These are phyloP conservation scores for Papilio glaucus DNA, from an alignment of 1,140 invertebrate species.

Conservation along the genomic window DNA sequence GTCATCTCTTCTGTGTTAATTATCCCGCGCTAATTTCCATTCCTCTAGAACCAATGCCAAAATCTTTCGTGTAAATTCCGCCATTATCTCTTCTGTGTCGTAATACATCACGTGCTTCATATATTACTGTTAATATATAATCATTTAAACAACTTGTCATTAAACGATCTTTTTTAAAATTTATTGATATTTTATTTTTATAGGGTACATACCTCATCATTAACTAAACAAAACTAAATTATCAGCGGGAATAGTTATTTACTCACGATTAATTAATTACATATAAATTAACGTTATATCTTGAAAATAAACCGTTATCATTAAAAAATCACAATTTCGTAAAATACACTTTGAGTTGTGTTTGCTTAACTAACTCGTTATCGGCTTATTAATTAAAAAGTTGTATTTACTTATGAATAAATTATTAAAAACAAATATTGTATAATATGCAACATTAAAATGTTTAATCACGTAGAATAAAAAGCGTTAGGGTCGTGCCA, in stretches of 20 bases:
- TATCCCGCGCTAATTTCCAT: no score
- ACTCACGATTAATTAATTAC: background rate
- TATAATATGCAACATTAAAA: conserved; percentile 34
- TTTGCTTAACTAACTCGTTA: conserved; percentile 24
- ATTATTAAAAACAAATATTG: conserved; percentile 30
- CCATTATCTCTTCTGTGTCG: no score
- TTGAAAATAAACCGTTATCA: background rate
- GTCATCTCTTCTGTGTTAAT: no score
- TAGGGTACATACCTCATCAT: background rate
- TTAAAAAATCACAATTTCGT: conserved; percentile 13
- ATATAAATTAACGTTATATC: conserved; percentile 12
- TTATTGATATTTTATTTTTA: no score
- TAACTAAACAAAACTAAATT: background rate
- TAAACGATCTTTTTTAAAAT: background rate
- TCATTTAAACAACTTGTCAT: no score
- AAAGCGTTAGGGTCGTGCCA: conserved; percentile 51
- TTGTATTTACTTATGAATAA: conserved; percentile 19
- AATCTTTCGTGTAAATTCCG: no score
- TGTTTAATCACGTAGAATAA: conserved; percentile 42
- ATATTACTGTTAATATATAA: no score
- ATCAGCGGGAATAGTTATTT: conserved; percentile 17
- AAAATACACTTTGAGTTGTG: conserved; percentile 5
- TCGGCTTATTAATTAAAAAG: conserved; percentile 5
- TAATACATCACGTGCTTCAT: no score
- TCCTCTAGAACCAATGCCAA: no score